phyloP scores from a whole-genome alignment of 2,113 vertebrate species.

The Daphoenositta chrysoptera region DNA sequence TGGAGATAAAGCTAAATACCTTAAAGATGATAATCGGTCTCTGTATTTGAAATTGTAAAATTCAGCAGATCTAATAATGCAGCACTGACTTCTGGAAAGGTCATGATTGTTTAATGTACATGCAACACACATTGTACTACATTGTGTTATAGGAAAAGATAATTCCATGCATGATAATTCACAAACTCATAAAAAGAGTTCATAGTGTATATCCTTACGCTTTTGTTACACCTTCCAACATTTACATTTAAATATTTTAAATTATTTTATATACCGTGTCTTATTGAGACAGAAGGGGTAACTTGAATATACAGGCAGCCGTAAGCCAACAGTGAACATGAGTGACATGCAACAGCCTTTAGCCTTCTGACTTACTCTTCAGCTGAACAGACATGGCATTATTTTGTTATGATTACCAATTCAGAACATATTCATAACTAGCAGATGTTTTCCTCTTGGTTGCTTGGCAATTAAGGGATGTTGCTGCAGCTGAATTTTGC shows the following conservation, averaged over 20 bases:
- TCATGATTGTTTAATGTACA: not conserved
- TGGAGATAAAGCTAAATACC: not conserved
- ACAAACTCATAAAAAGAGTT: not conserved
- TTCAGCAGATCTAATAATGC: not conserved
- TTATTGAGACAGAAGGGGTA: not conserved
- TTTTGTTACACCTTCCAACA: not conserved
- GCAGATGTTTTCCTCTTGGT: slow-evolving; percentile 51
- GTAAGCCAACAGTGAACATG: not conserved
- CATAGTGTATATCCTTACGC: not conserved
- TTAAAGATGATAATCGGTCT: not conserved
- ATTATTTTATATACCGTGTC: not conserved
- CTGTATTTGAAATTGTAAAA: not conserved
- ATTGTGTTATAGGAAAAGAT: not conserved
- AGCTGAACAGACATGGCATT: slow-evolving; percentile 16
- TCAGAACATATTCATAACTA: slow-evolving; percentile 49
- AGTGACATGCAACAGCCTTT: not conserved
- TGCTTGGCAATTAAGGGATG: slow-evolving; percentile 56
- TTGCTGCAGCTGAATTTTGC: slow-evolving; percentile 54
- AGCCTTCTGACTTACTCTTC: not conserved
- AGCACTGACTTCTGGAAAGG: not conserved
- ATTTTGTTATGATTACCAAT: slow-evolving; percentile 57
- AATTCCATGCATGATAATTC: not conserved
- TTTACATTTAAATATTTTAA: not conserved
- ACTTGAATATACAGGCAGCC: not conserved
- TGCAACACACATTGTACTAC: not conserved